These are phyloP conservation scores for Linnaemya vulpina DNA, from an alignment of 2,888 invertebrate species.

Conservation along the genomic window DNA sequence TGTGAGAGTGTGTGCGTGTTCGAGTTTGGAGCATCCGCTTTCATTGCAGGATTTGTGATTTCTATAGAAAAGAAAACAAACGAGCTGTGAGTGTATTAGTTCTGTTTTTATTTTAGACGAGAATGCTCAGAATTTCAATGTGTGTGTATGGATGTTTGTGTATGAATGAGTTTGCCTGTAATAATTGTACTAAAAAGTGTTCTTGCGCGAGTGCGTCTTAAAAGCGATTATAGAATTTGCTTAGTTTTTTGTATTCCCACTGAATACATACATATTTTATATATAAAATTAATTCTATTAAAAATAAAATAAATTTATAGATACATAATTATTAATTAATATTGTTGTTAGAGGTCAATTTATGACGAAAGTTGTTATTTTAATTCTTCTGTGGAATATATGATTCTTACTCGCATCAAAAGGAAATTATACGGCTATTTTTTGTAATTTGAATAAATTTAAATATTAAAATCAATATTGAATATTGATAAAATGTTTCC, in stretches of 20 bases:
- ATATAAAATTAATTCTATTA: too few species aligned
- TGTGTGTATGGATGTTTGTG: neutral
- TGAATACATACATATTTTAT: conserved; percentile 31
- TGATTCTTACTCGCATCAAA: too few species aligned
- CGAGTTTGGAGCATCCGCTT: conserved; percentile 55
- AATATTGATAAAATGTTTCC: too few species aligned
- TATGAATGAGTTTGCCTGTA: neutral
- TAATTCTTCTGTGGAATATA: too few species aligned
- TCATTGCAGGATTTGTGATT: conserved; percentile 69
- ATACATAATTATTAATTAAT: too few species aligned
- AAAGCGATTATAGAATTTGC: conserved; percentile 26
- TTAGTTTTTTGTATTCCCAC: conserved; percentile 25
- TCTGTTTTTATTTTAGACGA: conserved; percentile 13
- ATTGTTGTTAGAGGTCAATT: too few species aligned
- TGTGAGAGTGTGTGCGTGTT: neutral
- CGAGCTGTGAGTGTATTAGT: neutral
- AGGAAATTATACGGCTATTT: too few species aligned
- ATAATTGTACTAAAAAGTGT: conserved; percentile 6
- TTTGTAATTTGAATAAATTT: too few species aligned
- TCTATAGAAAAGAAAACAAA: conserved; percentile 40
- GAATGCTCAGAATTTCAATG: conserved; percentile 9
- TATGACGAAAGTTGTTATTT: too few species aligned
- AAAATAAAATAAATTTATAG: too few species aligned
- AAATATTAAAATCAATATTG: too few species aligned
- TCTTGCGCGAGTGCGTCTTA: conserved; percentile 4